Evolutionary conservation across 2,888 invertebrate genomes (phyloP).

Genomic region (Diarsia dahlii): DNA sequence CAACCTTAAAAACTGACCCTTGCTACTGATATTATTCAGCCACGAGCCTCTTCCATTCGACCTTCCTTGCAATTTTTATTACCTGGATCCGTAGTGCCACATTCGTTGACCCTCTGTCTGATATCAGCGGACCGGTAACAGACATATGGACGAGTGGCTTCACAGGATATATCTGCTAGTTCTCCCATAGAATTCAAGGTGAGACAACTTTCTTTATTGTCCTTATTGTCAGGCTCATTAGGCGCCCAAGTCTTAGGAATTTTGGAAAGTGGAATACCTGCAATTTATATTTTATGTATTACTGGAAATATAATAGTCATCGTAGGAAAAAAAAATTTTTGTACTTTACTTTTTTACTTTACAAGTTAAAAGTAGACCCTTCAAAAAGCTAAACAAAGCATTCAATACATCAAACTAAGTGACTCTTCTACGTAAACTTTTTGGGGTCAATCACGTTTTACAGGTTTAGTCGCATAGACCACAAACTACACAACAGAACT

Average conservation of each 20-base stretch:
- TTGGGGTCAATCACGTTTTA: too few species aligned
- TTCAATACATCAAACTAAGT: too few species aligned
- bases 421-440: too few species aligned
- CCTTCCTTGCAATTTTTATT: background rate
- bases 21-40: background rate
- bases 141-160: conserved; percentile 46
- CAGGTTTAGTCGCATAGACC: too few species aligned
- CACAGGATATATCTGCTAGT: conserved; percentile 51
- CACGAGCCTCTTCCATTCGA: background rate
- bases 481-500: too few species aligned
- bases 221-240: conserved; percentile 60
- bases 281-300: background rate
- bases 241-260: conserved; percentile 53
- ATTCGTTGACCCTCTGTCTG: conserved; percentile 40
- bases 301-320: too few species aligned
- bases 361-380: too few species aligned
- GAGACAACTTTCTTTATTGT: conserved; percentile 60
- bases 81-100: conserved; percentile 60
- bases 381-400: too few species aligned
- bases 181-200: conserved; percentile 49
- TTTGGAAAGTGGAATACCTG: conserved; percentile 57
- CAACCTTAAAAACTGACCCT: background rate
- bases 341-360: too few species aligned
- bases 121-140: conserved; percentile 49
- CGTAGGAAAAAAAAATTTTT: too few species aligned